Base-by-base conservation (phyloP, 2,888 invertebrate species). In the Andrena hattorfiana region DNA sequence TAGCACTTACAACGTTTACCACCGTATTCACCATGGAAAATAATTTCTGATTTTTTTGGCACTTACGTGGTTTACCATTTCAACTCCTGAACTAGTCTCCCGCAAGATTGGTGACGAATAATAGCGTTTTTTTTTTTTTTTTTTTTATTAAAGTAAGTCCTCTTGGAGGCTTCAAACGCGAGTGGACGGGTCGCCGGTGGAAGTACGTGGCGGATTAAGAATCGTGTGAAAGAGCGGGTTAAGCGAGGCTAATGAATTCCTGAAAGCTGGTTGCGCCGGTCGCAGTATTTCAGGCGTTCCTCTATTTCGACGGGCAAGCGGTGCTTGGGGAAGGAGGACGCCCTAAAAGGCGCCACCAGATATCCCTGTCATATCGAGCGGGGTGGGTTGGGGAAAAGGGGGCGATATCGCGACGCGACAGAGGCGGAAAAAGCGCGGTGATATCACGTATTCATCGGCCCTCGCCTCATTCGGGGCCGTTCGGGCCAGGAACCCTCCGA, bases 371-470 rank as follows among this genome's bases (percentile, higher is more conserved):
- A n/a, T 63, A 26, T 56, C 28, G 51, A 32, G 20, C 20, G 26
- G 2, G 35, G 2, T 6, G 8, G 35, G 1, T 23, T 32, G 28
- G n/a, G 51, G 0, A 0, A 28, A 0, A n/a, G 42, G 7, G 42
- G 32, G 48, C 54, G 74, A 64, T 81, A 77, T 77, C 71, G 68
- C 67, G 64, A 10, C 32, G 66, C 73, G 73, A 74, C 69, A 35
- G 51, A 56, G 72, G 54, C 28, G 63, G 76, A 80, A 69, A 72
- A 83, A 75, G 70, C 68, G 28, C 32, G 51, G 30, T 8, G 76
- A 76, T 81, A 87, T 88, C 87, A 83, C 70, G 87, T 89, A 87
- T 87, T 89, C 89, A 74, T 87, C 80, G 79, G 79, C 79, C 73
- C 79, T 69, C 76, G 42, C 77, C 74, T 77, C 85, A 77, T 80